Evolutionary conservation across 2,888 invertebrate species (phyloP).

Genomic region (Epistrophe grossulariae): DNA sequence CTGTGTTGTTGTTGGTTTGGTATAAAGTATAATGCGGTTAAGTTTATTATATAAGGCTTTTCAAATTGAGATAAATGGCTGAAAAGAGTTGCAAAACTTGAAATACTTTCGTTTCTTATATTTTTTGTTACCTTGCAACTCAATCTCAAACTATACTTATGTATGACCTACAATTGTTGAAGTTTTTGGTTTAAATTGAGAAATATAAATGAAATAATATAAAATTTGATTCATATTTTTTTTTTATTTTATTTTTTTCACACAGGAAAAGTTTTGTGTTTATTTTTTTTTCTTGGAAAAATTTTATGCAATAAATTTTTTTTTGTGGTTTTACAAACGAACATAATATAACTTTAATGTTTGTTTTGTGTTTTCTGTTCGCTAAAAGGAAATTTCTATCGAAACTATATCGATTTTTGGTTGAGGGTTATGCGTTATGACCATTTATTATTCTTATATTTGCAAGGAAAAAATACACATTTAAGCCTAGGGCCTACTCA

Average conservation of each 20-base stretch:
- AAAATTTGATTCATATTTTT: not conserved
- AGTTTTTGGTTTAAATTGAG: not conserved
- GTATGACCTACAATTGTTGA: not conserved
- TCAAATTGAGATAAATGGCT: constrained; percentile 5
- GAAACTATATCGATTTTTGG: not conserved
- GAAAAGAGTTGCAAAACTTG: not conserved
- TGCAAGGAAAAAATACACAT: too few relatives aligned
- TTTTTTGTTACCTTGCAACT: not conserved
- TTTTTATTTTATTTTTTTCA: not conserved
- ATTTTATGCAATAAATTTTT: too few relatives aligned
- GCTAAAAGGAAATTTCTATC: not conserved
- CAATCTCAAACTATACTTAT: not conserved
- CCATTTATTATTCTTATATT: too few relatives aligned
- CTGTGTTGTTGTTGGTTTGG: not conserved
- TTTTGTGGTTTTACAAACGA: too few relatives aligned
- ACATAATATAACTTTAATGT: not conserved
- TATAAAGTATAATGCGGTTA: not conserved
- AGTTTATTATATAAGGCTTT: too few relatives aligned
- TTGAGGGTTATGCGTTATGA: not conserved
- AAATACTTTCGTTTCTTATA: too few relatives aligned
- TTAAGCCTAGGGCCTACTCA: too few relatives aligned
- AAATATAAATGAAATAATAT: not conserved
- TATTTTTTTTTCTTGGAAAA: too few relatives aligned
- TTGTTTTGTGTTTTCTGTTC: too few relatives aligned
- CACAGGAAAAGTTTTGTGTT: not conserved